These are phyloP conservation scores for Lomographa bimaculata DNA, from an alignment of 2,888 invertebrate genomes.

Conservation along the genomic window DNA sequence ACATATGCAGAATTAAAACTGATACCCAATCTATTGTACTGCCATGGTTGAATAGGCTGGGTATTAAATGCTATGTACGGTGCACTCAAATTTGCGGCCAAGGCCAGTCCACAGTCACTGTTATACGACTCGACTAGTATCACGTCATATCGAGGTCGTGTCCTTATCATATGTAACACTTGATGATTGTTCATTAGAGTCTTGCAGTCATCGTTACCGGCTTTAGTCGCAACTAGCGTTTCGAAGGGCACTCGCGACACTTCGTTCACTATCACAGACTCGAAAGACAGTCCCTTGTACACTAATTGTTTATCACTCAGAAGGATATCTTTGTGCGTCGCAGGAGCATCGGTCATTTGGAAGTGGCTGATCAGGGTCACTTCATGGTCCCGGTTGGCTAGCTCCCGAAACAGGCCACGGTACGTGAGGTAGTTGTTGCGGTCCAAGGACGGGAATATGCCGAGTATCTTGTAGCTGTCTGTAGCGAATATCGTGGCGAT, in stretches of 20 bases:
- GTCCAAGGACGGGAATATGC: constrained; percentile 79
- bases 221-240: constrained; percentile 72
- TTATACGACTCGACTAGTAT: constrained; percentile 89
- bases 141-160: constrained; percentile 85
- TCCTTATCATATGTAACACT: constrained; percentile 77
- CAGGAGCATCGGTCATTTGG: constrained; percentile 67
- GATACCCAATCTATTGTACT: constrained; percentile 73
- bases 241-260: constrained; percentile 75
- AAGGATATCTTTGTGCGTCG: constrained; percentile 81
- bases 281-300: constrained; percentile 70
- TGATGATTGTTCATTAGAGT: constrained; percentile 77
- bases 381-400: constrained; percentile 78
- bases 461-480: constrained; percentile 75
- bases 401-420: constrained; percentile 73
- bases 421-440: constrained; percentile 79
- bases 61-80: constrained; percentile 85
- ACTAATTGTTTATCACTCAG: constrained; percentile 69
- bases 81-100: constrained; percentile 86
- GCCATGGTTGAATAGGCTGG: constrained; percentile 81
- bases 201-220: constrained; percentile 77
- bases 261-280: constrained; percentile 75
- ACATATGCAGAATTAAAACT: constrained; percentile 80
- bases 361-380: constrained; percentile 82
- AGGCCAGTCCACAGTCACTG: constrained; percentile 87
- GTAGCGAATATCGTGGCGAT: constrained; percentile 53